Evolutionary conservation across 2,113 vertebrate genomes (phyloP).

Genomic region (Podarcis cretensis): DNA sequence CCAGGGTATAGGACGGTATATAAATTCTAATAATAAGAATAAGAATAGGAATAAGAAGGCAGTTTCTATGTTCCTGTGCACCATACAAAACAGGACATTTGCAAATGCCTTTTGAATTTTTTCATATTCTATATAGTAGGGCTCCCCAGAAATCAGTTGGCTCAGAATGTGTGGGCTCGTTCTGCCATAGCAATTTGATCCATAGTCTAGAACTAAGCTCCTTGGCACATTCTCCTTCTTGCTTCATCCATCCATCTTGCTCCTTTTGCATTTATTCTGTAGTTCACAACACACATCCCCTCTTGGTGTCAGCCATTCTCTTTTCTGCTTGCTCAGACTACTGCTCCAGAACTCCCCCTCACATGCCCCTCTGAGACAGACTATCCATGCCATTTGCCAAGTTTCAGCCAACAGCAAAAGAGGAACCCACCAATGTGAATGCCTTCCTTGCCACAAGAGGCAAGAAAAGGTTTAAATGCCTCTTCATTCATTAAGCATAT

Average conservation of each 20-base stretch:
- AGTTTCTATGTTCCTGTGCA: too few species aligned
- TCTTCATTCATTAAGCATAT: constrained; percentile 1
- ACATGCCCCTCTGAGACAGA: background rate
- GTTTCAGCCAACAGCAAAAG: background rate
- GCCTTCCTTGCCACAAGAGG: background rate
- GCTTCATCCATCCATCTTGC: background rate
- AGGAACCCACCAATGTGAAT: background rate
- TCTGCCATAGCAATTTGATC: background rate
- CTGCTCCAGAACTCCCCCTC: background rate
- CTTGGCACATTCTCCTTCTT: background rate
- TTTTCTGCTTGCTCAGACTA: background rate
- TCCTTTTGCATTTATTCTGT: background rate
- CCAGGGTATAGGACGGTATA: too few species aligned
- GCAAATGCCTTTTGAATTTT: background rate
- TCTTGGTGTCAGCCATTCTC: background rate
- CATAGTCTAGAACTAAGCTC: too few species aligned
- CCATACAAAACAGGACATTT: background rate
- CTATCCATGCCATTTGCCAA: background rate
- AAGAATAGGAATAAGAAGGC: too few species aligned
- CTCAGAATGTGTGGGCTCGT: background rate
- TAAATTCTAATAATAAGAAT: too few species aligned
- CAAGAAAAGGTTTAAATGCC: background rate
- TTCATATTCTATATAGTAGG: background rate
- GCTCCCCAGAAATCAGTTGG: background rate
- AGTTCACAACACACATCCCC: too few species aligned